Base-by-base conservation (phyloP, 2,113 vertebrate genomes). In the Petromus typicus region DNA sequence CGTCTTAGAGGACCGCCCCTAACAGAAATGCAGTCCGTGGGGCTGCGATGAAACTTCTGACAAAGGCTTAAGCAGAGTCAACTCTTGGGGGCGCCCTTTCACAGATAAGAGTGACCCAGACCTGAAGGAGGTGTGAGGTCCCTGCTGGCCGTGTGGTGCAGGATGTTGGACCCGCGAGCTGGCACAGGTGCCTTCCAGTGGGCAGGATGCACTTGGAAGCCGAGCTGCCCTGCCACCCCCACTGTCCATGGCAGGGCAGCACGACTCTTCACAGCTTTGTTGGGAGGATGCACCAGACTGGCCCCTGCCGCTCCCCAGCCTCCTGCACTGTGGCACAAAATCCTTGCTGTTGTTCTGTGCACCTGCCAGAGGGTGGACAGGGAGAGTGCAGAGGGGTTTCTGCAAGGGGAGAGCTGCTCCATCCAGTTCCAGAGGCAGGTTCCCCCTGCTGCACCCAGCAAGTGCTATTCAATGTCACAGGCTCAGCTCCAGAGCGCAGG, bases 271-370 rank as follows among this genome's bases (percentile, higher is more conserved):
- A 18, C 78, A 6, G 86, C 61, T 71, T 48, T 54, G 23, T 27
- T 61, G 3, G 12, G 56, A 67, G 37, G 45, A 69, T 43, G n/a
- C 66, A 3, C 51, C 34, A 69, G 23, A 9, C 45, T 67, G 6
- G n/a, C 16, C 45, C 66, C 80, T 43, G 43, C 61, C 11, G 3
- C 34, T 27, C 56, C 23, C 2, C 0, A 20, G 48, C 23, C 43
- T 22, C n/a, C 3, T 30, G 56, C 27, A 43, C 61, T 0, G 0
- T 23, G 71, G 5, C 14, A 43, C 12, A 32, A 76, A 5, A 30
- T 61, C 32, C 0, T 79, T 4, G 54, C 64, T 27, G 2, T 17
- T 3, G 48, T 27, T 67, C 13, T 25, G 12, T 3, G 48, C 3
- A 4, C 16, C 30, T 67, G 59, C 30, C 7, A 5, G 59, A 63